phyloP scores from a whole-genome alignment of 2,113 vertebrate genomes.

The Sphyrna mokarran region DNA sequence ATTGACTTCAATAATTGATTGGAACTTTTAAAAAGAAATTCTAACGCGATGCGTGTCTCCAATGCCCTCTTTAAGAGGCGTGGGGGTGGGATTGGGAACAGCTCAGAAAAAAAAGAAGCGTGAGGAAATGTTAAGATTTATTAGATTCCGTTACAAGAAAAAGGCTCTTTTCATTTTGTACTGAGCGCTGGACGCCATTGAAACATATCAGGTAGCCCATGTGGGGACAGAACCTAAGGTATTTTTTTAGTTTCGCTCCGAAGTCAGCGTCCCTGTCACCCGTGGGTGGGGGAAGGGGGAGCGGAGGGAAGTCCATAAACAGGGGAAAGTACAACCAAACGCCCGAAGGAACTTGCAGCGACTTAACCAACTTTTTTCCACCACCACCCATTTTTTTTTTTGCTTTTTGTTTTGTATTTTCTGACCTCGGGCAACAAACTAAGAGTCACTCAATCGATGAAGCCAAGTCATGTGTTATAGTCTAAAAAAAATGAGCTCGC shows the following conservation, averaged over 20 bases:
- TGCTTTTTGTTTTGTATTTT: slow-evolving; percentile 1
- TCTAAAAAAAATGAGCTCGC: not conserved
- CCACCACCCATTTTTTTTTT: not conserved
- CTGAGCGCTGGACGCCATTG: not conserved
- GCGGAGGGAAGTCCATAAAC: not conserved
- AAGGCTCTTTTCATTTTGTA: slow-evolving; percentile 31
- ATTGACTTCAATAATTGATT: slow-evolving; percentile 34
- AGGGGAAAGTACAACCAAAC: not conserved
- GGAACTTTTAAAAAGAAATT: slow-evolving; percentile 5
- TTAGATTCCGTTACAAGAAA: slow-evolving; percentile 35
- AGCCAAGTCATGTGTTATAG: not conserved
- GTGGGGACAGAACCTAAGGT: too few relatives aligned
- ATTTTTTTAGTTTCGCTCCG: not conserved
- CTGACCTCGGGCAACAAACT: slow-evolving; percentile 7
- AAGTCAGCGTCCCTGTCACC: not conserved
- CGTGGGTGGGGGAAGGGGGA: too few relatives aligned
- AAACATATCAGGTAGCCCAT: slow-evolving; percentile 10
- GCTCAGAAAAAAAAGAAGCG: not conserved
- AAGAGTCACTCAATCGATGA: slow-evolving; percentile 27
- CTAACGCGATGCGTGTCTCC: slow-evolving; percentile 24
- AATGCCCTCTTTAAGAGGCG: not conserved
- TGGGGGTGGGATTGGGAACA: not conserved
- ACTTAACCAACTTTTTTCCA: not conserved
- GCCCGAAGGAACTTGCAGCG: not conserved
- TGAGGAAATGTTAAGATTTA: slow-evolving; percentile 34